These are phyloP conservation scores for Drosophila falleni DNA, from an alignment of 2,888 invertebrate genomes.

Conservation along the genomic window DNA sequence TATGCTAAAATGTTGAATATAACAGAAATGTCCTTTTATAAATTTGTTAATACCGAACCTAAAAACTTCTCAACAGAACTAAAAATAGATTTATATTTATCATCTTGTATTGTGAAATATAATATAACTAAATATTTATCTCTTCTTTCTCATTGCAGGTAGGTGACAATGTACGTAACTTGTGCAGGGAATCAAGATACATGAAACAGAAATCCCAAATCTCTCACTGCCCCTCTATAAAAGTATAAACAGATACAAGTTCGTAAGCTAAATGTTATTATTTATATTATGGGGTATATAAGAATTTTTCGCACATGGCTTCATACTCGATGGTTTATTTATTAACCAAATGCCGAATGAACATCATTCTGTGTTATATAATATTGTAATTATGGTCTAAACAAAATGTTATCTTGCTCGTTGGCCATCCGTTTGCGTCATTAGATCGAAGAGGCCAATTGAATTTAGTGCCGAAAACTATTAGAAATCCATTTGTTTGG, in stretches of 20 bases:
- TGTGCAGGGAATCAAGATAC: conserved; percentile 16
- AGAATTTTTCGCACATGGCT: conserved; percentile 54
- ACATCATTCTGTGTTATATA: conserved; percentile 39
- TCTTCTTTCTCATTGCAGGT: conserved; percentile 81
- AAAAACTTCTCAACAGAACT: not conserved
- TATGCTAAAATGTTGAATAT: not conserved
- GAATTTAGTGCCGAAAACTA: conserved; percentile 36
- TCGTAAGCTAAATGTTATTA: conserved; percentile 13
- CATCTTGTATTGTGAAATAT: not conserved
- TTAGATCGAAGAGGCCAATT: conserved; percentile 35
- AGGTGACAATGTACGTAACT: conserved; percentile 85
- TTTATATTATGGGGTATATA: conserved; percentile 23
- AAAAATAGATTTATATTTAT: not conserved
- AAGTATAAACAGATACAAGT: conserved; percentile 23
- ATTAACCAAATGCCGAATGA: conserved; percentile 32
- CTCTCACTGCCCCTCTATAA: not conserved
- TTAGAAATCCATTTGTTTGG: conserved; percentile 49
- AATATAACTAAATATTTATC: not conserved
- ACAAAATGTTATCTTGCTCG: conserved; percentile 30
- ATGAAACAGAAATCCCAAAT: not conserved
- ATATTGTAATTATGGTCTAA: conserved; percentile 36
- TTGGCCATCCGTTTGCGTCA: conserved; percentile 50
- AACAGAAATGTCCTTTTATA: not conserved
- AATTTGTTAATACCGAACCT: too few species aligned
- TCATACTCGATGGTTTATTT: conserved; percentile 36